Percentiles rank a stretch among this genome's conserved stretches.
phyloP scores from a whole-genome alignment of 2,113 vertebrate genomes.

The Rana temporaria region DNA sequence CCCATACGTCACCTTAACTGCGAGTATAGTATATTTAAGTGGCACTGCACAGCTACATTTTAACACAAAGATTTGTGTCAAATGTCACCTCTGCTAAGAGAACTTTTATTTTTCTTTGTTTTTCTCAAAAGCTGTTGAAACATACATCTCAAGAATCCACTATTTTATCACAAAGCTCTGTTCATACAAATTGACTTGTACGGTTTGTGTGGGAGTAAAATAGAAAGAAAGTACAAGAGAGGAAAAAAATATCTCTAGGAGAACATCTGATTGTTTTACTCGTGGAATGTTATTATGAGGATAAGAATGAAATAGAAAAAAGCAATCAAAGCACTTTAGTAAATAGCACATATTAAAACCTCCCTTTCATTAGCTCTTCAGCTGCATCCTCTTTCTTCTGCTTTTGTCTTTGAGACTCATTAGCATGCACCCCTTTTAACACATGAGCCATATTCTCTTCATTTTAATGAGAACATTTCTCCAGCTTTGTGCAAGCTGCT shows the following conservation, averaged over 20 bases:
- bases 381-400: neutral
- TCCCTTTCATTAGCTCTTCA: slow-evolving; percentile 25
- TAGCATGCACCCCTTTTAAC: slow-evolving; percentile 8
- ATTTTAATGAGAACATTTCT: slow-evolving; percentile 17
- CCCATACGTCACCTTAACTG: neutral
- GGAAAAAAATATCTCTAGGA: neutral
- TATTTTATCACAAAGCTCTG: slow-evolving; percentile 29
- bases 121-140: slow-evolving; percentile 10
- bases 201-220: slow-evolving; percentile 25
- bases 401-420: slow-evolving; percentile 28
- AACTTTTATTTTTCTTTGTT: slow-evolving; percentile 29
- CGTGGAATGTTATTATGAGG: neutral
- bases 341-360: slow-evolving; percentile 37
- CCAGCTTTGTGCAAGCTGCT: slow-evolving; percentile 46
- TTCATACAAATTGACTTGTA: slow-evolving; percentile 13
- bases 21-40: slow-evolving; percentile 1
- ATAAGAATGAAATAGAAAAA: slow-evolving; percentile 27
- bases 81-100: neutral
- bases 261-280: slow-evolving; percentile 33
- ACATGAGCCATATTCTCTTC: slow-evolving; percentile 15
- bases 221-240: neutral
- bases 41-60: neutral
- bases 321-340: slow-evolving; percentile 40
- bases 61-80: slow-evolving; percentile 21
- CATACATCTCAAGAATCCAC: neutral